A percentile compares a stretch with the other conserved stretches of the same genome.
Conservation (phyloP, 1,140 invertebrate species). For the Micrasema longulum region DNA sequence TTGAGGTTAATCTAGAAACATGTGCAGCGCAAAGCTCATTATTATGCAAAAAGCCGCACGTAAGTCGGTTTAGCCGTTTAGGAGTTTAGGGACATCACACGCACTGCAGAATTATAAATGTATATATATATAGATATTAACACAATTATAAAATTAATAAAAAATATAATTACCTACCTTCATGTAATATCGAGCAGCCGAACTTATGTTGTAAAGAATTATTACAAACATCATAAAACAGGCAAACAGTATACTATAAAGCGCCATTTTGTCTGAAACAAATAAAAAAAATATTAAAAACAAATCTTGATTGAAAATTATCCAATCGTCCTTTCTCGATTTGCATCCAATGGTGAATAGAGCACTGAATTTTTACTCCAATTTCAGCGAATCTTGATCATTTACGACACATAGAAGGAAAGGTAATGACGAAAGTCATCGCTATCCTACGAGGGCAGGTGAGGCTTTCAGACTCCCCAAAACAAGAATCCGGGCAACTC, state of each 20-base stretch:
- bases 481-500: no score
- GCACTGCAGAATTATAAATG: no score
- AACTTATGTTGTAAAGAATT: constrained; percentile 65
- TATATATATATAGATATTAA: no score
- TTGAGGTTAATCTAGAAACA: not conserved
- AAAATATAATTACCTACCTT: constrained; percentile 57
- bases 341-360: not conserved
- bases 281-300: not conserved
- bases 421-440: no score
- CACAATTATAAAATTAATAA: not conserved
- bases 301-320: not conserved
- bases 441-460: no score
- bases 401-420: no score
- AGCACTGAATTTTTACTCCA: not conserved
- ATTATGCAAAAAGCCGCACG: no score
- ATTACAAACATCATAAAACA: constrained; percentile 66
- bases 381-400: not conserved
- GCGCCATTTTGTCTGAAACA: constrained; percentile 57
- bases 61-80: no score
- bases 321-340: no score
- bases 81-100: no score
- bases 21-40: no score
- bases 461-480: no score
- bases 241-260: constrained; percentile 63
- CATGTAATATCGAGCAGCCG: constrained; percentile 65